These are phyloP conservation scores for Philaethria dido DNA, from an alignment of 2,888 invertebrate genomes.

Conservation along the genomic window DNA sequence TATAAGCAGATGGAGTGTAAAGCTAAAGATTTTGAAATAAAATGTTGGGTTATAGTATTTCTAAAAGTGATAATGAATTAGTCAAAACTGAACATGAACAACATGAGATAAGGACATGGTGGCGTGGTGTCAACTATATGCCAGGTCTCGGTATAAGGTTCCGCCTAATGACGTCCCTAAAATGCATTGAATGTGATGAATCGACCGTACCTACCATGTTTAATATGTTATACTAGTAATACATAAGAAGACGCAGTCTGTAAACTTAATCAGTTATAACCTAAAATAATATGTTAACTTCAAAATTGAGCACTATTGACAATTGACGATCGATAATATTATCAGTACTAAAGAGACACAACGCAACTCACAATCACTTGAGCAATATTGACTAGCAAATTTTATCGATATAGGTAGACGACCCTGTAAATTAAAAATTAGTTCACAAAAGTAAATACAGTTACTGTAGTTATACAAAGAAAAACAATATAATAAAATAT, in stretches of 20 bases:
- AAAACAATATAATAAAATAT: neutral
- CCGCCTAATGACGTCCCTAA: no score
- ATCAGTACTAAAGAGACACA: slow-evolving; percentile 36
- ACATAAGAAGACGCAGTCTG: neutral
- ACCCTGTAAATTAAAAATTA: slow-evolving; percentile 35
- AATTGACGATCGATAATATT: slow-evolving; percentile 28
- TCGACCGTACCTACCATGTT: neutral
- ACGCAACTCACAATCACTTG: slow-evolving; percentile 37
- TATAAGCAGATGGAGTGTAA: neutral
- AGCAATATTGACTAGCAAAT: slow-evolving; percentile 36
- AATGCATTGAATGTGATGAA: neutral
- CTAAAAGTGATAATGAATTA: no score
- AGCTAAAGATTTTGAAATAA: neutral
- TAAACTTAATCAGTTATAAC: neutral
- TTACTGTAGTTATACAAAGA: neutral
- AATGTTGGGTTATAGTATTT: no score
- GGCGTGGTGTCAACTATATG: neutral
- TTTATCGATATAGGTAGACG: slow-evolving; percentile 46
- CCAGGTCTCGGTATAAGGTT: neutral
- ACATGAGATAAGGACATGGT: no score
- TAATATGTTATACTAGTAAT: neutral
- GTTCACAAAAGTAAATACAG: slow-evolving; percentile 4
- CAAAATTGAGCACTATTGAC: slow-evolving; percentile 15
- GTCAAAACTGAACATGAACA: no score
- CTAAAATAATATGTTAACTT: slow-evolving; percentile 11